phyloP scores from a whole-genome alignment of 1,140 invertebrate species.

The Phymorhynchus buccinoides region DNA sequence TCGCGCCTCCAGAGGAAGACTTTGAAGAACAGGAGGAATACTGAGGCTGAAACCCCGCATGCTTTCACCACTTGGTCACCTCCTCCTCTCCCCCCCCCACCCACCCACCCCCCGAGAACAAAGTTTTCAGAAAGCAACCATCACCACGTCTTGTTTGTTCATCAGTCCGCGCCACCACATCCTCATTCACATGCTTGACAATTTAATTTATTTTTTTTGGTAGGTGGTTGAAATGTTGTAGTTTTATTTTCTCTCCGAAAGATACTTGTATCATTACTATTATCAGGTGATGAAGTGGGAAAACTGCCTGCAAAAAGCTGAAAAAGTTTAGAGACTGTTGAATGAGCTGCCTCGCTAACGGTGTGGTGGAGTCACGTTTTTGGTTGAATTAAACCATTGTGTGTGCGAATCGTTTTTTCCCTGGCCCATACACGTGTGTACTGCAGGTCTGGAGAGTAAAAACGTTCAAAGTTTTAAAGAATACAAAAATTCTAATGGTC shows the following conservation, averaged over 20 bases:
- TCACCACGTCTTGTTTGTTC: not conserved
- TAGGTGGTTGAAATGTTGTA: not conserved
- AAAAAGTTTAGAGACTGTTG: not conserved
- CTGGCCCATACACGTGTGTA: too few relatives aligned
- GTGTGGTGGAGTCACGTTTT: not conserved
- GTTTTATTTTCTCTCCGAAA: not conserved
- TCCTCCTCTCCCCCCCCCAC: not conserved
- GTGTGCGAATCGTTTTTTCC: not conserved
- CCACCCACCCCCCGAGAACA: conserved; percentile 1
- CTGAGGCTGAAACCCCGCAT: not conserved
- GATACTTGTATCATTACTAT: not conserved
- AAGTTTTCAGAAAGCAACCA: not conserved
- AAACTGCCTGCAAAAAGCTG: not conserved
- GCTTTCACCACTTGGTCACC: not conserved
- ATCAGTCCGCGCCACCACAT: not conserved
- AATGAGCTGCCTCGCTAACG: not conserved
- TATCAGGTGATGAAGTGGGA: not conserved
- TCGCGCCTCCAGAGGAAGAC: conserved; percentile 24
- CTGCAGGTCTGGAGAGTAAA: too few relatives aligned
- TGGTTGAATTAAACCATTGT: not conserved
- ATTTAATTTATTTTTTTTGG: not conserved
- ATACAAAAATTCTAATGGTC: too few relatives aligned
- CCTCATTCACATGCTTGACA: not conserved
- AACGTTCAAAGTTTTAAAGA: too few relatives aligned
- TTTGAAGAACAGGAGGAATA: conserved; percentile 15